These are phyloP conservation scores for Ibycter americanus DNA, from an alignment of 2,797 vertebrate species.

Conservation along the genomic window DNA sequence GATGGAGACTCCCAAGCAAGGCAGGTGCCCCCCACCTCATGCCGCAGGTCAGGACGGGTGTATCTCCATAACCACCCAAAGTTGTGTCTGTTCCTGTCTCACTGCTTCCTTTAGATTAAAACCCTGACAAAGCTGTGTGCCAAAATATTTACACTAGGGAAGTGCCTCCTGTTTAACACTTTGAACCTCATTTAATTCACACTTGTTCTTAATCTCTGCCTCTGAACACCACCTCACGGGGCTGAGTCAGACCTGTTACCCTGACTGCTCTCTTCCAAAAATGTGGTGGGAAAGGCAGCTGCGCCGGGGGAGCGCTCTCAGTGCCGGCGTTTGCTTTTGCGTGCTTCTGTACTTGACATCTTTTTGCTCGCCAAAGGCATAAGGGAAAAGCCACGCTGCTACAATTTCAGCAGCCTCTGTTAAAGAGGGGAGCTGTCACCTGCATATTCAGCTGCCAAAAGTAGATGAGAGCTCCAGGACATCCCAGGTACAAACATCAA, in stretches of 20 bases:
- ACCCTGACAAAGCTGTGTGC: not conserved
- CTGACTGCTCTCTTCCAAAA: not conserved
- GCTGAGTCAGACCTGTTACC: not conserved
- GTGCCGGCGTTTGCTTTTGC: rapidly evolving
- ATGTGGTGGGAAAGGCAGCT: rapidly evolving
- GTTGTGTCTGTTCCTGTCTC: not conserved
- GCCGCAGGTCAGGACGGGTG: rapidly evolving
- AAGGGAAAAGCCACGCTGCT: not conserved
- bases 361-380: not conserved
- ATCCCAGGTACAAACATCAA: not conserved
- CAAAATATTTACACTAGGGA: not conserved
- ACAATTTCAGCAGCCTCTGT: not conserved
- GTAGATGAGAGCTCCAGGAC: not conserved
- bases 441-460: not conserved
- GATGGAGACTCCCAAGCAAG: too few relatives aligned
- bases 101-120: not conserved
- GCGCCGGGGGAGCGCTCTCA: rapidly evolving
- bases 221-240: not conserved
- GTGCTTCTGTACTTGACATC: not conserved
- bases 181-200: slow-evolving; percentile 17
- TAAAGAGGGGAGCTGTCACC: not conserved
- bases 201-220: not conserved
- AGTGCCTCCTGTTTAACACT: not conserved
- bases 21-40: rapidly evolving
- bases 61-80: rapidly evolving